Conservation (phyloP, 2,113 vertebrate genomes). For the Antechinus flavipes region DNA sequence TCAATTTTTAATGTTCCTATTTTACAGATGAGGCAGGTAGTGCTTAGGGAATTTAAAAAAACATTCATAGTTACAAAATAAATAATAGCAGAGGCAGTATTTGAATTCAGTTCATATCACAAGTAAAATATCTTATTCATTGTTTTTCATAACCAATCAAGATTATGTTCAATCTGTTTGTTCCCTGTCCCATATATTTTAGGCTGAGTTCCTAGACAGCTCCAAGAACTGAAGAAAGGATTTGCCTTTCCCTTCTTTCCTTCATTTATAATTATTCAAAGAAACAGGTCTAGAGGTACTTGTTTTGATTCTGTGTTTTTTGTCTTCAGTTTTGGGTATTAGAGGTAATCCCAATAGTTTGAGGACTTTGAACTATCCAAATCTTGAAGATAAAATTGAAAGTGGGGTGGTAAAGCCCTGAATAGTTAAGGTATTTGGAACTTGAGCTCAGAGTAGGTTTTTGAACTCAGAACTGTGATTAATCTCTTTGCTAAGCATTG, state of each 20-base stretch:
- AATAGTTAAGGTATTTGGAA: neutral
- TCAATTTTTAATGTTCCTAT: neutral
- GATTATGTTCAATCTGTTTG: neutral
- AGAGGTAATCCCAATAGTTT: neutral
- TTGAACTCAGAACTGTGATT: neutral
- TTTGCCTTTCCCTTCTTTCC: neutral
- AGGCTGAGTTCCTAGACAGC: neutral
- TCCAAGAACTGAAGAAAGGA: neutral
- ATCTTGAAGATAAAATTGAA: neutral
- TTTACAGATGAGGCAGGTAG: neutral
- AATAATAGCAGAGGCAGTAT: neutral
- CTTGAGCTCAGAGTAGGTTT: neutral
- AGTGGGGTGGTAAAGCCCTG: neutral
- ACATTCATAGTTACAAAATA: neutral
- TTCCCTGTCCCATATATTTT: neutral
- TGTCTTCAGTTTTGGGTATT: neutral
- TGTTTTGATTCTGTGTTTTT: neutral
- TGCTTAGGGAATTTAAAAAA: neutral
- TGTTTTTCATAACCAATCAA: neutral
- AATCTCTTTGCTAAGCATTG: neutral
- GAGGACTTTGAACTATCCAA: neutral
- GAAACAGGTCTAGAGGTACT: neutral
- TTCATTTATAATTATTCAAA: neutral
- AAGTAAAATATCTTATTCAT: too few relatives aligned
- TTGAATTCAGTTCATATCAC: neutral